A percentile compares a stretch with the other conserved stretches of the same genome.
Evolutionary conservation across 1,140 invertebrate genomes (phyloP).

Genomic region (Carposina sasakii): DNA sequence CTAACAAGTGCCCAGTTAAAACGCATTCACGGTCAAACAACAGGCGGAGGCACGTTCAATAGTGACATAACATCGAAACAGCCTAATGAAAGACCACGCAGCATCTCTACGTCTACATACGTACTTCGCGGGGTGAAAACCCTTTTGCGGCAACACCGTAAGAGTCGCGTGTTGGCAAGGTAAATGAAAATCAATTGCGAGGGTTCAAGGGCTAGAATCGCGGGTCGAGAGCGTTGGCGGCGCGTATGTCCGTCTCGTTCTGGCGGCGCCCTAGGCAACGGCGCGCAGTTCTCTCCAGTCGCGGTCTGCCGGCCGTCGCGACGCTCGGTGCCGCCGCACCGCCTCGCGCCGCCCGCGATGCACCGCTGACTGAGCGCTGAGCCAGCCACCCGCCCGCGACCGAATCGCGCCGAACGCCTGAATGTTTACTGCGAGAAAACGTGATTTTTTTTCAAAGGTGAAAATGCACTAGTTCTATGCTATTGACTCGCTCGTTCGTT

Average conservation of each 20-base stretch:
- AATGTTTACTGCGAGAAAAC: no score
- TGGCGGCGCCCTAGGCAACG: conserved; percentile 53
- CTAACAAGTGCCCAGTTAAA: conserved; percentile 35
- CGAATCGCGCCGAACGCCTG: conserved; percentile 22
- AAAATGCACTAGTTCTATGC: conserved; percentile 21
- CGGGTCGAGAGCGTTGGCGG: conserved; percentile 30
- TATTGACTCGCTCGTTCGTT: conserved; percentile 42
- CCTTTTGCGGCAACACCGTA: conserved; percentile 49
- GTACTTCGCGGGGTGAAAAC: conserved; percentile 59
- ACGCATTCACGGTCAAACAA: conserved; percentile 58
- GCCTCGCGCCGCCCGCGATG: conserved; percentile 33
- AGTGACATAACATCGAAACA: conserved; percentile 59
- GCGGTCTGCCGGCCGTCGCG: conserved; percentile 67
- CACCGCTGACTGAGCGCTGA: conserved; percentile 20
- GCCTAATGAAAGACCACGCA: conserved; percentile 51
- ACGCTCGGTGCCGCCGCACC: conserved; percentile 57
- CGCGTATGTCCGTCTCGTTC: conserved; percentile 61
- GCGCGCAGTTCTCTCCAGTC: conserved; percentile 64
- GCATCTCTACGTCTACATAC: conserved; percentile 65
- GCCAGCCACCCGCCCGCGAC: conserved; percentile 40
- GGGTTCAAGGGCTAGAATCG: conserved; percentile 66
- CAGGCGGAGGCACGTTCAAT: conserved; percentile 51
- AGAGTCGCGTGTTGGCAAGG: conserved; percentile 39
- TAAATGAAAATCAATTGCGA: conserved; percentile 53
- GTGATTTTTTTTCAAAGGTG: not conserved